phyloP scores from a whole-genome alignment of 2,888 invertebrate species.

The Metallyticus violacea region DNA sequence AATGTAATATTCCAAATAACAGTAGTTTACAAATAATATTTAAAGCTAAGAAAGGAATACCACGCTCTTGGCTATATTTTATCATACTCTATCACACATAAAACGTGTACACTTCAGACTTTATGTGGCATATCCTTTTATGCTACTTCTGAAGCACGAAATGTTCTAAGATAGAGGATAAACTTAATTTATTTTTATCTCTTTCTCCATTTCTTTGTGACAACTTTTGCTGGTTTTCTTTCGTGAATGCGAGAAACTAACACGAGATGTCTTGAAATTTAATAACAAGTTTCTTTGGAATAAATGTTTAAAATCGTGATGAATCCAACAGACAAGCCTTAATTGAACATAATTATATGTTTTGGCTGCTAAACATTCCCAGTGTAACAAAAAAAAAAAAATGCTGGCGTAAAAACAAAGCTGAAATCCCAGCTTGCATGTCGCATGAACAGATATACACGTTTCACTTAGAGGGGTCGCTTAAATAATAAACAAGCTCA shows the following conservation, averaged over 20 bases:
- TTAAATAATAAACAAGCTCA: background rate
- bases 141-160: no score
- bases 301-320: background rate
- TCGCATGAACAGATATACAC: background rate
- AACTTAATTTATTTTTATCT: no score
- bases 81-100: no score
- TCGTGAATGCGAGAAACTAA: background rate
- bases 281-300: background rate
- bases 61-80: no score
- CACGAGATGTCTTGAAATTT: background rate
- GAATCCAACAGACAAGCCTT: background rate
- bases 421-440: background rate
- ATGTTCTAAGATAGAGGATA: no score
- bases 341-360: background rate
- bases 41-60: no score
- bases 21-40: no score
- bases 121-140: no score
- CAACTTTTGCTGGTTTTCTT: background rate
- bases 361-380: background rate
- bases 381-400: no score
- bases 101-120: no score
- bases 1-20: no score
- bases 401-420: background rate
- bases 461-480: no score
- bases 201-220: background rate